Evolutionary conservation across 2,797 vertebrate species (phyloP).

Genomic region (Lithobates sylvaticus): DNA sequence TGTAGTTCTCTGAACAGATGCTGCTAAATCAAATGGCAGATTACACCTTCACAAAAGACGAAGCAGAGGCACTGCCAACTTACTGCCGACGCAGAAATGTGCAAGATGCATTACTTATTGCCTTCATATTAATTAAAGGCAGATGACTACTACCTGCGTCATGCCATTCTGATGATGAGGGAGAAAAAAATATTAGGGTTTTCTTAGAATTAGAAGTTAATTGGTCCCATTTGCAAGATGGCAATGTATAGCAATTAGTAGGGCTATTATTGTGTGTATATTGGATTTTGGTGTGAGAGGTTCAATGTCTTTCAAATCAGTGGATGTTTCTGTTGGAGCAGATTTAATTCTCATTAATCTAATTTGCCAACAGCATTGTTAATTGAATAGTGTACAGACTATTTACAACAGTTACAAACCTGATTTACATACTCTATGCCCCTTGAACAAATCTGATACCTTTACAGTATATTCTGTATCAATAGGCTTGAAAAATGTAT

Average conservation of each 20-base stretch:
- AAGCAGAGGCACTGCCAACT: constrained; percentile 26
- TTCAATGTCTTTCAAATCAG: constrained; percentile 39
- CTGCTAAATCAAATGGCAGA: constrained; percentile 36
- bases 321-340: constrained; percentile 35
- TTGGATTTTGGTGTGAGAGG: constrained; percentile 48
- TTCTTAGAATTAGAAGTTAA: constrained; percentile 42
- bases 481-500: neutral
- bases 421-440: neutral
- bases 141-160: constrained; percentile 9
- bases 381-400: constrained; percentile 23
- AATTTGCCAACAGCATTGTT: constrained; percentile 18
- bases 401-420: neutral
- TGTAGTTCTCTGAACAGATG: constrained; percentile 52
- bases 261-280: constrained; percentile 48
- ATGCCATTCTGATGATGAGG: constrained; percentile 12
- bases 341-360: constrained; percentile 55
- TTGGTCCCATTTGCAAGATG: constrained; percentile 35
- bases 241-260: constrained; percentile 23
- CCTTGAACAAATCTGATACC: neutral
- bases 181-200: constrained; percentile 36
- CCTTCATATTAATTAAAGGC: constrained; percentile 21
- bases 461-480: neutral
- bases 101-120: constrained; percentile 36
- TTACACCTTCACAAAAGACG: constrained; percentile 50
- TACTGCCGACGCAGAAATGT: constrained; percentile 32